Evolutionary conservation across 2,113 vertebrate species (phyloP).

Genomic region (Rhinolophus ferrumequinum): DNA sequence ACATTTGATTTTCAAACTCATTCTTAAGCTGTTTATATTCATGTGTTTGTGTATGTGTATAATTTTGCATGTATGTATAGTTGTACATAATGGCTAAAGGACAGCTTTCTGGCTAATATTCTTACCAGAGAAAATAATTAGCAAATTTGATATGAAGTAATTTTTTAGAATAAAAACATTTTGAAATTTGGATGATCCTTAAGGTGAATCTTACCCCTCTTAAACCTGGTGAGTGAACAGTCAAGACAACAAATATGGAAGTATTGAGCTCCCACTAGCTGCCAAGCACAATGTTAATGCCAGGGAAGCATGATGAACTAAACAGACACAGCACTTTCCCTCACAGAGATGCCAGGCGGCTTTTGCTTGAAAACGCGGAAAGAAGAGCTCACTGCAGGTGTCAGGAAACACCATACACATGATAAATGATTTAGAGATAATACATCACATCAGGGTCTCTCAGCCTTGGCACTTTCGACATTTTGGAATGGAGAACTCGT

Average conservation of each 20-base stretch:
- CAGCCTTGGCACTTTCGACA: neutral
- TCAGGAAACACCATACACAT: neutral
- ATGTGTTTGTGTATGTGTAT: neutral
- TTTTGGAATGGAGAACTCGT: neutral
- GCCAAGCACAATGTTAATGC: neutral
- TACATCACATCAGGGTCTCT: neutral
- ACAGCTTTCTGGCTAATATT: slow-evolving; percentile 28
- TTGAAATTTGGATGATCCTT: neutral
- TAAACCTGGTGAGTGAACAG: neutral
- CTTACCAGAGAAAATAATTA: slow-evolving; percentile 8
- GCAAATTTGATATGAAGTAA: neutral
- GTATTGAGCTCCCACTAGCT: neutral
- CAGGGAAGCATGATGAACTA: neutral
- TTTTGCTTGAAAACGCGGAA: slow-evolving; percentile 35
- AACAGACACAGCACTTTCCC: neutral
- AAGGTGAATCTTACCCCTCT: neutral
- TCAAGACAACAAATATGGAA: neutral
- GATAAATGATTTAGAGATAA: slow-evolving; percentile 8
- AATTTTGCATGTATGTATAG: neutral
- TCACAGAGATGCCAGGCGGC: neutral
- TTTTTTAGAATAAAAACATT: slow-evolving; percentile 37
- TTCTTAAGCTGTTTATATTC: slow-evolving; percentile 17
- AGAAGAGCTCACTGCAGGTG: neutral
- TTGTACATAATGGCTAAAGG: neutral
- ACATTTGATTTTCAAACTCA: slow-evolving; percentile 18